A percentile compares a stretch with the other conserved stretches of the same genome.
Evolutionary conservation across 1,140 invertebrate species (phyloP).

Genomic region (Aphelenchoides fujianensis): DNA sequence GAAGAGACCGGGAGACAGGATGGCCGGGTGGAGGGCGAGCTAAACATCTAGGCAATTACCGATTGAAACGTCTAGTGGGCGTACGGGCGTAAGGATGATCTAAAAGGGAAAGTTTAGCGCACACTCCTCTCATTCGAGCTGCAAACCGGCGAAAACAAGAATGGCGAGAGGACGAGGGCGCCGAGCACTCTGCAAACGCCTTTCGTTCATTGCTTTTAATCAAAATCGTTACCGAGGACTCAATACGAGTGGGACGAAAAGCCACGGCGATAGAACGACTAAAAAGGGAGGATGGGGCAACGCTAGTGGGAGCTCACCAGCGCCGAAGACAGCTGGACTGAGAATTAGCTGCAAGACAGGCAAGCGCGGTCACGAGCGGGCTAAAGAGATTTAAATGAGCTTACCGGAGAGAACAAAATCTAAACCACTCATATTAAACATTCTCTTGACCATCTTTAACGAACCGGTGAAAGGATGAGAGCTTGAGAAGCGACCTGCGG

Average conservation of each 20-base stretch:
- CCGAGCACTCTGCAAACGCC: no score
- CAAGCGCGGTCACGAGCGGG: no score
- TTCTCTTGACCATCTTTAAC: background rate
- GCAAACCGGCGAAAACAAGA: constrained; percentile 36
- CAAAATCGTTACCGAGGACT: no score
- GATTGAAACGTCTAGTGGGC: background rate
- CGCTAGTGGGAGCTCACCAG: background rate
- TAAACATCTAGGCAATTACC: background rate
- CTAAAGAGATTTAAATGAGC: constrained; percentile 7
- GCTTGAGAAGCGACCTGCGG: background rate
- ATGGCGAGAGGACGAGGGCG: constrained; percentile 47
- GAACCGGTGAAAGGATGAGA: background rate
- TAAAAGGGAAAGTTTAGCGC: background rate
- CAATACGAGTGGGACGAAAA: constrained; percentile 45
- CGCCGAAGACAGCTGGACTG: constrained; percentile 41
- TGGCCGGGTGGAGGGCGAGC: constrained; percentile 3
- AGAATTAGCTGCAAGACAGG: constrained; percentile 41
- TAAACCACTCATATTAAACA: background rate
- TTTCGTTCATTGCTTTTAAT: no score
- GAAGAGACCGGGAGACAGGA: constrained; percentile 26
- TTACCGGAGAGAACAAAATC: background rate
- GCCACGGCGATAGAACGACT: constrained; percentile 47
- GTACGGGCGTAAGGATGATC: constrained; percentile 7
- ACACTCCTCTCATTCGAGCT: no score
- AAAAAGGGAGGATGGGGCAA: background rate